These are phyloP conservation scores for Melozone crissalis DNA, from an alignment of 2,113 vertebrate genomes.

Conservation along the genomic window DNA sequence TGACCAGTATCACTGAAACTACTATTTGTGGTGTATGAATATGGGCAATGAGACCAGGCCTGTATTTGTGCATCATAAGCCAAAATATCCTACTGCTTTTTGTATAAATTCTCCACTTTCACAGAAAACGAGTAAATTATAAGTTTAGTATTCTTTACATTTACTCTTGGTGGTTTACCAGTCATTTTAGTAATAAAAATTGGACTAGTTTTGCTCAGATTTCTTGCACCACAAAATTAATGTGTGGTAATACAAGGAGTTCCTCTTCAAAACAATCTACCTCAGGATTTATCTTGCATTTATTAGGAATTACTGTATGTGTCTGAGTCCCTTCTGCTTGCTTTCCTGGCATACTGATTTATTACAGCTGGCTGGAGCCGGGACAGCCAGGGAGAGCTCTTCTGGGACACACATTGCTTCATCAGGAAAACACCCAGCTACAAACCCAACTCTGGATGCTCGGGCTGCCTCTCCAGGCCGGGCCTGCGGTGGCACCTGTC, in stretches of 20 bases:
- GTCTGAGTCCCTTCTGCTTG: neutral
- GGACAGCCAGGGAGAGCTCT: neutral
- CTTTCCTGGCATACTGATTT: neutral
- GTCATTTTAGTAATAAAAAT: neutral
- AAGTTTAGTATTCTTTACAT: neutral
- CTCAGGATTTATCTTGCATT: neutral
- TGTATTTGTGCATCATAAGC: neutral
- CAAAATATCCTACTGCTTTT: neutral
- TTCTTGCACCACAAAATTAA: neutral
- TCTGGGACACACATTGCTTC: neutral
- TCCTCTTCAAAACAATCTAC: neutral
- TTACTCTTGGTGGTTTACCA: neutral
- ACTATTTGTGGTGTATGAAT: neutral
- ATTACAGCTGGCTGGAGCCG: neutral
- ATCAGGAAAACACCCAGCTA: fast-evolving
- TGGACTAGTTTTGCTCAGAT: neutral
- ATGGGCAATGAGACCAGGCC: neutral
- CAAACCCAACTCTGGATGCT: neutral
- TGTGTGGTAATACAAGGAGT: neutral
- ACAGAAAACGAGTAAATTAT: neutral
- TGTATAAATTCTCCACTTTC: neutral
- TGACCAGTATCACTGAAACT: neutral
- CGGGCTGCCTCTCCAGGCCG: neutral
- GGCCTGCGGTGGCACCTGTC: neutral
- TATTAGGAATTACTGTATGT: neutral